A percentile compares a stretch with the other conserved stretches of the same genome.
Evolutionary conservation across 2,888 invertebrate genomes (phyloP).

Genomic region (Minunthozetes semirufus): DNA sequence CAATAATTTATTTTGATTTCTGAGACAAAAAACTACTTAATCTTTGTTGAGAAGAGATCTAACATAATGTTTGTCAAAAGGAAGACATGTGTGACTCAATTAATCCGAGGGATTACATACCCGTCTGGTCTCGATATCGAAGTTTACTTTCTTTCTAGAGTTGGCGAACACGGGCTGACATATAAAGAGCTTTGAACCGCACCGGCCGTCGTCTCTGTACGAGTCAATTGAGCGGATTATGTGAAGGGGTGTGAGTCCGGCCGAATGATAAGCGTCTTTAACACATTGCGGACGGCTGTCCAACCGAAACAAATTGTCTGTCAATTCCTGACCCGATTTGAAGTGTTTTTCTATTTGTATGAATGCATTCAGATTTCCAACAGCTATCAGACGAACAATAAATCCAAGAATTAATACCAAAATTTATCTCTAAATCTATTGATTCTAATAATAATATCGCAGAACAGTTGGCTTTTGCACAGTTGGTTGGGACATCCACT

Average conservation of each 20-base stretch:
- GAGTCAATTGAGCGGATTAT: constrained; percentile 41
- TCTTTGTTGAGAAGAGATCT: neutral
- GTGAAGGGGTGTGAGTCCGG: constrained; percentile 52
- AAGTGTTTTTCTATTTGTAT: constrained; percentile 24
- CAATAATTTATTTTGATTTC: neutral
- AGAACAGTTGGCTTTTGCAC: neutral
- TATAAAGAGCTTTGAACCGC: constrained; percentile 59
- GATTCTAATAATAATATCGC: neutral
- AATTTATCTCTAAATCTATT: neutral
- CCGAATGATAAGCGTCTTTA: constrained; percentile 68
- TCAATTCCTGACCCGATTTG: constrained; percentile 25
- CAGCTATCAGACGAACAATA: constrained; percentile 6
- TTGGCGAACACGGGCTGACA: constrained; percentile 74
- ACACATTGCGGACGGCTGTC: constrained; percentile 68
- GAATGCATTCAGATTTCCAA: constrained; percentile 26
- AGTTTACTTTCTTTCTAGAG: constrained; percentile 57
- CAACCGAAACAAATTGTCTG: constrained; percentile 59
- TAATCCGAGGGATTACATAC: constrained; percentile 56
- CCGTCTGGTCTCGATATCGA: constrained; percentile 73
- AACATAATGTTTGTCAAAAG: neutral
- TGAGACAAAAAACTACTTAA: neutral
- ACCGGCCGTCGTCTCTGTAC: constrained; percentile 57
- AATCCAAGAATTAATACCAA: neutral
- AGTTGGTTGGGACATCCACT: no score
- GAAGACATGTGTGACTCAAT: neutral